Conservation (phyloP, 23 tunicate genomes). For the Phallusia fumigata region DNA sequence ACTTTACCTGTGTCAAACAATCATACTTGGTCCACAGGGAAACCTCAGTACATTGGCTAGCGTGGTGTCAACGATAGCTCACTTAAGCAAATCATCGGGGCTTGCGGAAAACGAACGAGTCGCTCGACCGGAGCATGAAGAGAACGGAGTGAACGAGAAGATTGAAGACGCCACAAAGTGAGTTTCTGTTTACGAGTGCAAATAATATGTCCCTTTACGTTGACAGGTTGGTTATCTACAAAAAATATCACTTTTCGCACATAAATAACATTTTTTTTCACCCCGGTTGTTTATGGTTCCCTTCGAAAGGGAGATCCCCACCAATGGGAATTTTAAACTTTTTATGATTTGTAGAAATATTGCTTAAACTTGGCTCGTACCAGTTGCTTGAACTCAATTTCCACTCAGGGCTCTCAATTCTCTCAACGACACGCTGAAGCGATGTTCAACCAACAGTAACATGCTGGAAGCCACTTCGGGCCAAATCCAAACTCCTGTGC, state of each 20-base stretch:
- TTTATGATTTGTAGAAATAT: too few species aligned
- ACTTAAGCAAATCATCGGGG: slow-evolving; percentile 25
- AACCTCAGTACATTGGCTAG: slow-evolving; percentile 81
- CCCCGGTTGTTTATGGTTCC: too few species aligned
- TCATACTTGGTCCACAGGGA: slow-evolving; percentile 32
- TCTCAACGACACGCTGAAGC: slow-evolving; percentile 40
- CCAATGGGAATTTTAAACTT: too few species aligned
- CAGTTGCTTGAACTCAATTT: too few species aligned
- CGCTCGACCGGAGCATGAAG: background rate
- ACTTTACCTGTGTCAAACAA: too few species aligned
- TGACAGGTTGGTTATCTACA: too few species aligned
- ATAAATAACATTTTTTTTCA: too few species aligned
- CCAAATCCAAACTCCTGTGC: slow-evolving; percentile 71
- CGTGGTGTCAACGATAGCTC: slow-evolving; percentile 83
- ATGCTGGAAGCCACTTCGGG: background rate
- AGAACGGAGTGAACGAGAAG: slow-evolving; percentile 20
- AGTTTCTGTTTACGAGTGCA: background rate
- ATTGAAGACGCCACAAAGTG: slow-evolving; percentile 26
- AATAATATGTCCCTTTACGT: too few species aligned
- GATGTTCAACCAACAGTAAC: slow-evolving; percentile 10
- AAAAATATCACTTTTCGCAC: too few species aligned
- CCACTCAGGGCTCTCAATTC: slow-evolving; percentile 39
- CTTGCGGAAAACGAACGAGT: background rate
- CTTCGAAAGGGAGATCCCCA: too few species aligned
- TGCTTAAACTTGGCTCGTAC: too few species aligned